Evolutionary conservation across 2,113 vertebrate species (phyloP), one percentile per base, ranked within the genome.

Genomic region (Campylomormyrus tamandua): DNA sequence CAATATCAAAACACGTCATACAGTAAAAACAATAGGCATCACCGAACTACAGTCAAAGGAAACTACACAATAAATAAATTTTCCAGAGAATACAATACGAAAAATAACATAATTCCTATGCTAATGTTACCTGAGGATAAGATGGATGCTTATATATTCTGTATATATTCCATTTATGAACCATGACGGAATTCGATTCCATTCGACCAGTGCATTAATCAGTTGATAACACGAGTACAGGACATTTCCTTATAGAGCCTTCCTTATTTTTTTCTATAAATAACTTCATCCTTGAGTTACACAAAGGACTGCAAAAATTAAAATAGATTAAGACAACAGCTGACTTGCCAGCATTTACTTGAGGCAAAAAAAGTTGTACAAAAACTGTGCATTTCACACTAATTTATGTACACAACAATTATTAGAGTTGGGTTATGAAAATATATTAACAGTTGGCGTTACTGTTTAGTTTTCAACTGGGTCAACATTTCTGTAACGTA

Each of bases 381-480:
- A 86, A 52, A 89, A 89, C 46, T 24, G 45, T 80, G 66, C 48
- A 17, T 77, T 80, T 35, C 42, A 46, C 84, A 89, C 56, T 50
- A 87, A 87, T 24, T 74, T 90, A 90, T 80, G 87, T 91, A 83
- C 89, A 88, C 90, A 90, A 85, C 77, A 90, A 90, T 89, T 90
- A 89, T 90, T 90, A 90, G 83, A 90, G 89, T 53, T 24, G 10
- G 49, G 39, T 90, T 91, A 92, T 56, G 89, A 90, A 92, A 92
- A 90, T 89, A 91, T 91, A 91, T 91, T 90, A 89, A 90, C 89
- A 77, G 62, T 90, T 62, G 74, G 66, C 45, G 49, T 85, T 53
- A 58, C 53, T 80, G 77, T 53, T 88, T 31, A 62, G 83, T 90
- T 84, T 90, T 90, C 39, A 46, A 91, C 86, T 91, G 90, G 84